Base-by-base conservation (phyloP, 2,888 invertebrate genomes). In the Amiota minor region DNA sequence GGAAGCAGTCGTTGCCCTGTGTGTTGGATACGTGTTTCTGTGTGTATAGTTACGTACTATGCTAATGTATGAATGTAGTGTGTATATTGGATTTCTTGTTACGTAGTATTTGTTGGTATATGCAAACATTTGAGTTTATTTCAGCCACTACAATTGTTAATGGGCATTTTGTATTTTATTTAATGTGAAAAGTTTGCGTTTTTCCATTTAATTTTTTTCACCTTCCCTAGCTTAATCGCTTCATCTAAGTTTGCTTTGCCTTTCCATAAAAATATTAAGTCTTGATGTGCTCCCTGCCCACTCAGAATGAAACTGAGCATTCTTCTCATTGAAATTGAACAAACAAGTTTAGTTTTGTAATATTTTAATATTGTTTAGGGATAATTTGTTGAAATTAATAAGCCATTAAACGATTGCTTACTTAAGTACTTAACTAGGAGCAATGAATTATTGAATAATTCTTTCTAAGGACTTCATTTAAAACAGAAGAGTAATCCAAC, bases 161-260 rank as follows among this genome's bases (percentile, higher is more conserved):
- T 84, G 86, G 86, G 82, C 80, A 85, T 86, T 86, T 84, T 83
- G 86, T 84, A 86, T 85, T 83, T 84, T 86, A 86, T 86, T 84
- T 86, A 84, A 84, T 84, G 86, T 84, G 86, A 84, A 84, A 84
- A 86, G 82, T 84, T 83, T 85, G 74, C 77, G 82, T 53, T 53
- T 53, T 50, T 14, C 50, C 47, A 18, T 68, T 50, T 23, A 18
- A 14, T 49, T 65, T n/a, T 35, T 35, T 23, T 35, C 62, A 23
- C 62, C 62, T 35, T 11, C 11, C 45, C 23, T 12, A 45, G 23
- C 62, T 45, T 62, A 35, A 35, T 62, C 18, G 14, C 45, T 62
- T 9, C 23, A 3, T 62, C 45, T n/a, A 12, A 8, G 1, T 53
- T 53, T 23, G 1, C 20, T 2, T 20, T 20, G 18, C 8, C 59